These are phyloP conservation scores for Leiothrix lutea DNA, from an alignment of 2,113 vertebrate species.

Conservation along the genomic window DNA sequence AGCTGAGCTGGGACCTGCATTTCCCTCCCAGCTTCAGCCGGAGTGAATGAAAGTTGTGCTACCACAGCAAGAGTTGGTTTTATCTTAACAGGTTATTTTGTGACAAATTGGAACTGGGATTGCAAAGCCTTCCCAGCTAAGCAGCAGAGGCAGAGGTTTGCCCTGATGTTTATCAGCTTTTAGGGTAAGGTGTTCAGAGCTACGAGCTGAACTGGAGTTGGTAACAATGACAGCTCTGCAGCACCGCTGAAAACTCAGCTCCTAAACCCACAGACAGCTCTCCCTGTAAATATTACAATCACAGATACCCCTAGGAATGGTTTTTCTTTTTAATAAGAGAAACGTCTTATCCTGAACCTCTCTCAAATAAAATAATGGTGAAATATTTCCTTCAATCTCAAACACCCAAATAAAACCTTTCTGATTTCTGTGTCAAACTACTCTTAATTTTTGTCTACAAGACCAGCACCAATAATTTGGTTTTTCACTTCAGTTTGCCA, in stretches of 20 bases:
- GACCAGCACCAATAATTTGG: background rate
- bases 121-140: constrained; percentile 13
- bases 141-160: constrained; percentile 3
- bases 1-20: background rate
- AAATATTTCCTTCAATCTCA: background rate
- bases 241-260: background rate
- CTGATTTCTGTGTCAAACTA: background rate
- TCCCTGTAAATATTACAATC: background rate
- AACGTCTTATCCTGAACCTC: background rate
- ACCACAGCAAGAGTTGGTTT: background rate
- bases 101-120: background rate
- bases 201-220: background rate
- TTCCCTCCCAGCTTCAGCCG: background rate
- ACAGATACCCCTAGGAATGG: background rate
- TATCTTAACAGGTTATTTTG: constrained; percentile 24
- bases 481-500: background rate
- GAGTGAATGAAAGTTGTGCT: background rate
- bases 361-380: background rate
- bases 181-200: background rate
- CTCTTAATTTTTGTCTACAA: background rate
- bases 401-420: background rate
- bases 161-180: constrained; percentile 22
- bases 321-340: background rate
- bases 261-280: background rate
- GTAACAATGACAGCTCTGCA: background rate